These are phyloP conservation scores for Elanoides forficatus DNA, from an alignment of 2,113 vertebrate genomes.

Conservation along the genomic window DNA sequence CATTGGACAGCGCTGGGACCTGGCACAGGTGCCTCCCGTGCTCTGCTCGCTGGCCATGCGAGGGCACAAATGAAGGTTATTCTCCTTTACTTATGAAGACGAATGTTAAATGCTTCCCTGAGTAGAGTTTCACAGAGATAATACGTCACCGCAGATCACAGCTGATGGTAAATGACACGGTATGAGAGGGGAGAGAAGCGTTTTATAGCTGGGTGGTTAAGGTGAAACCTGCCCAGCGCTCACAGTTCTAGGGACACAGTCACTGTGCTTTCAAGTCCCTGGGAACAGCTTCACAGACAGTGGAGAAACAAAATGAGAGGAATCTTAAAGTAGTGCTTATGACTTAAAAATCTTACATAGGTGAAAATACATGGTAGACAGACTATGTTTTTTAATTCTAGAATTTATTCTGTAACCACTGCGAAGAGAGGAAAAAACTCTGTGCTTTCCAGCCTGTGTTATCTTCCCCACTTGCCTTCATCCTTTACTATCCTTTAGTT, in stretches of 20 bases:
- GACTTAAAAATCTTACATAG: background rate
- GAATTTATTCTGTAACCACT: background rate
- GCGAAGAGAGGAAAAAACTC: background rate
- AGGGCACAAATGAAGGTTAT: background rate
- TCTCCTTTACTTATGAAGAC: background rate
- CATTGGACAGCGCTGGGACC: background rate
- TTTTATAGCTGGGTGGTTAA: background rate
- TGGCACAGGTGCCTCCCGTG: rapidly evolving
- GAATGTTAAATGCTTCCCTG: background rate
- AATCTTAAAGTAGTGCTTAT: background rate
- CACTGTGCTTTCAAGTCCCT: background rate
- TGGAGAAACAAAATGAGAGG: background rate
- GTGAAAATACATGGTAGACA: background rate
- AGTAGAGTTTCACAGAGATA: background rate
- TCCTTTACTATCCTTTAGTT: background rate
- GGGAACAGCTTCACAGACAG: background rate
- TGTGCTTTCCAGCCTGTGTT: background rate
- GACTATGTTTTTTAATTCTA: background rate
- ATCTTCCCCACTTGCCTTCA: background rate
- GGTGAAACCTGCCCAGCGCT: background rate
- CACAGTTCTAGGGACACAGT: rapidly evolving
- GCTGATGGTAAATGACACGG: background rate
- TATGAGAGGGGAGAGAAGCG: background rate
- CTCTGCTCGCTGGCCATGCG: rapidly evolving
- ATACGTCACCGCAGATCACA: background rate